Conservation (phyloP, 2,888 invertebrate genomes). For the Dimorphilus gyrociliatus region DNA sequence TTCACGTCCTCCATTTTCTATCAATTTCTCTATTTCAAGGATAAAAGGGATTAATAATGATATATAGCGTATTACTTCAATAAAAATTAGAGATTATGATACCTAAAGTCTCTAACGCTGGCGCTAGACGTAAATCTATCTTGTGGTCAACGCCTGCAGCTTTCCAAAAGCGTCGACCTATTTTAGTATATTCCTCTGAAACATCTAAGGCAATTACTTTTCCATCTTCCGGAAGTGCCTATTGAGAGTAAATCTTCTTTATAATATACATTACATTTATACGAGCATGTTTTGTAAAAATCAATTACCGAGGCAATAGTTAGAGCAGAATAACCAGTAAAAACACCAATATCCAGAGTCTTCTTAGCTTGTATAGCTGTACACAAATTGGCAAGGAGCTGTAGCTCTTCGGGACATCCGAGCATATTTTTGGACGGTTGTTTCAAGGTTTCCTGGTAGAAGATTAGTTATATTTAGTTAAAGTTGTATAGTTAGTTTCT, state of each 20-base stretch:
- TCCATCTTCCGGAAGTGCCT: constrained; percentile 30
- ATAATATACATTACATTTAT: too few species aligned
- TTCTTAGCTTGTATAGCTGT: constrained; percentile 24
- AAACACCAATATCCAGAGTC: constrained; percentile 28
- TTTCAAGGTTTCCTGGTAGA: too few species aligned
- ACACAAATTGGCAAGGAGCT: constrained; percentile 17
- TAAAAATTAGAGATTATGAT: background rate
- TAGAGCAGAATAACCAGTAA: constrained; percentile 36
- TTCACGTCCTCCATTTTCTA: constrained; percentile 16
- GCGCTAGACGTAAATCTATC: constrained; percentile 18
- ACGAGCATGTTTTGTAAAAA: too few species aligned
- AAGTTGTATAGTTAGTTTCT: too few species aligned
- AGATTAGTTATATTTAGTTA: too few species aligned
- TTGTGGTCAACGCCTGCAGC: constrained; percentile 19
- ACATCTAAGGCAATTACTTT: constrained; percentile 27
- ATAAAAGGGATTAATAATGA: background rate
- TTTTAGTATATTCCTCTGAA: constrained; percentile 12
- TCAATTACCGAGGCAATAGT: constrained; percentile 33
- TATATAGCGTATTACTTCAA: background rate
- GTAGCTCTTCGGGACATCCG: constrained; percentile 13
- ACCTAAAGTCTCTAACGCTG: constrained; percentile 12
- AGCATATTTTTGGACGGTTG: too few species aligned
- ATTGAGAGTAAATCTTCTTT: too few species aligned
- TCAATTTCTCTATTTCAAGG: constrained; percentile 12
- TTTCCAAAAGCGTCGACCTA: constrained; percentile 10